phyloP scores from a whole-genome alignment of 2,113 vertebrate genomes.

The Martes martes region DNA sequence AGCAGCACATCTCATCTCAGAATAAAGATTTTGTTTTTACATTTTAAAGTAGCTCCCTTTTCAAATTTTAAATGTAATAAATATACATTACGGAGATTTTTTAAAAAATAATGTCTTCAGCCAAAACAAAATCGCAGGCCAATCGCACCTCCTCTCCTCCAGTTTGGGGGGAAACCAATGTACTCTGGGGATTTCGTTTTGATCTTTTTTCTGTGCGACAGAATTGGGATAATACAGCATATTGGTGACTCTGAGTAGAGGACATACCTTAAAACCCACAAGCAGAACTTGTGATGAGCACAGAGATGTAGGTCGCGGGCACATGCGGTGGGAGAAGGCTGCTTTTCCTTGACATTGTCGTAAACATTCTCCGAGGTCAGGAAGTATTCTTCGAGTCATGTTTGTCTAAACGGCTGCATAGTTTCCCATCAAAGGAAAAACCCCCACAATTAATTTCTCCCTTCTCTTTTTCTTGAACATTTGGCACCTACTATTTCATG shows the following conservation, averaged over 20 bases:
- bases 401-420: not conserved
- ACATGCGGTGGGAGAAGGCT: not conserved
- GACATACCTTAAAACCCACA: accelerated
- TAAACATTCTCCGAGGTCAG: not conserved
- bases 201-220: not conserved
- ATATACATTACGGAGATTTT: not conserved
- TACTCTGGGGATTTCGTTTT: not conserved
- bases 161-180: not conserved
- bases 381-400: not conserved
- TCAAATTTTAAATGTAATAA: not conserved
- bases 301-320: too few species aligned
- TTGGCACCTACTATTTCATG: not conserved
- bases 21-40: not conserved
- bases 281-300: not conserved
- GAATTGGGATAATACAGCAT: not conserved
- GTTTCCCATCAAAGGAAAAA: not conserved
- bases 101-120: not conserved
- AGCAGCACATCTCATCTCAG: not conserved
- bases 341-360: not conserved
- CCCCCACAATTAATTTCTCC: not conserved
- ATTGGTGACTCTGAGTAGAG: not conserved
- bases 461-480: not conserved
- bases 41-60: not conserved
- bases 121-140: not conserved
- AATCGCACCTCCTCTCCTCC: not conserved